Conservation (phyloP, 2,113 vertebrate genomes). For the Accipiter virgatus region DNA sequence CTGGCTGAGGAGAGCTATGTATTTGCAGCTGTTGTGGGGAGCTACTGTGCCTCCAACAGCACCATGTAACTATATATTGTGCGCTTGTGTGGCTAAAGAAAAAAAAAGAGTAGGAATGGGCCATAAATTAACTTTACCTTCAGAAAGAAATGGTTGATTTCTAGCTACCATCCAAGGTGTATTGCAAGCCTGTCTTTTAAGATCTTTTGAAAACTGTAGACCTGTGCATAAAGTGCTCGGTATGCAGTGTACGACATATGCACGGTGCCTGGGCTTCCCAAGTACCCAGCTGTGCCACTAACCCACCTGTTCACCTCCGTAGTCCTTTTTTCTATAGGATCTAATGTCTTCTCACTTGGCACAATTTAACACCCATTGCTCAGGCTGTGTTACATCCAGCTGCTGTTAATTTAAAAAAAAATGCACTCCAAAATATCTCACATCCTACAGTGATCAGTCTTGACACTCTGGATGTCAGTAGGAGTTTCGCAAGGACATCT, state of each 20-base stretch:
- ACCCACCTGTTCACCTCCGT: rapidly evolving
- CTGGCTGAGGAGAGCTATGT: not conserved
- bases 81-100: rapidly evolving
- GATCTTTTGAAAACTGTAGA: not conserved
- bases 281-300: not conserved
- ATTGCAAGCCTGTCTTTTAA: not conserved
- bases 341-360: not conserved
- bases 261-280: not conserved
- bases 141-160: not conserved
- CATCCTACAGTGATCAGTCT: not conserved
- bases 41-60: not conserved
- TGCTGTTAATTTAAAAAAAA: not conserved
- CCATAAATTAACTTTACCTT: not conserved
- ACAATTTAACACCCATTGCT: not conserved
- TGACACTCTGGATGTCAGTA: not conserved
- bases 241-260: rapidly evolving
- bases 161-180: not conserved
- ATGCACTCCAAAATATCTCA: not conserved
- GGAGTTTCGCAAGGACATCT: not conserved
- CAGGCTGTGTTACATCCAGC: not conserved
- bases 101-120: not conserved
- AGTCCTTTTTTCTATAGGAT: not conserved
- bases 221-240: not conserved
- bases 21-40: rapidly evolving
- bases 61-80: rapidly evolving